These are phyloP conservation scores for Nemotelus nigrinus DNA, from an alignment of 2,888 invertebrate species.

Conservation along the genomic window DNA sequence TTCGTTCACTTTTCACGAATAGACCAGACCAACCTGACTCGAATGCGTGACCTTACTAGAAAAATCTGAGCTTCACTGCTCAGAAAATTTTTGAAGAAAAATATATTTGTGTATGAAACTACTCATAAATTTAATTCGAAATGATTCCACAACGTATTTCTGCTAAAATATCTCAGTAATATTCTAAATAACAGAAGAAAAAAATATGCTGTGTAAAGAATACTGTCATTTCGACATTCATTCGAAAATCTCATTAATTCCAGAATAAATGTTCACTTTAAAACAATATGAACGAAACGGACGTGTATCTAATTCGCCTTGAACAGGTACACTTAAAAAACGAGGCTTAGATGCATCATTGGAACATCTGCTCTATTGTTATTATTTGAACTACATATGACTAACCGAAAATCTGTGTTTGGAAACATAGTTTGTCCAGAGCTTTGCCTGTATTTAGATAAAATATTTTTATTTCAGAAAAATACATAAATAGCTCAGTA, in stretches of 20 bases:
- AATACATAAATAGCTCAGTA: slow-evolving; percentile 17
- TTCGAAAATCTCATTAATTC: slow-evolving; percentile 26
- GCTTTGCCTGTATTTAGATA: slow-evolving; percentile 36
- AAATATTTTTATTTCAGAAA: slow-evolving; percentile 34
- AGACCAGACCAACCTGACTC: slow-evolving; percentile 16
- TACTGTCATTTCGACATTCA: slow-evolving; percentile 15
- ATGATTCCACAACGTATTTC: slow-evolving; percentile 19
- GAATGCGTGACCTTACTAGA: slow-evolving; percentile 17
- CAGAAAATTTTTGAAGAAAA: no score
- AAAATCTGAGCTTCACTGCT: no score
- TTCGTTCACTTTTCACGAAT: slow-evolving; percentile 11
- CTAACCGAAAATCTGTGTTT: slow-evolving; percentile 36
- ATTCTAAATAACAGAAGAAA: background rate
- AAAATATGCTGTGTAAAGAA: background rate
- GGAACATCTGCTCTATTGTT: slow-evolving; percentile 35
- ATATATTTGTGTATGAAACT: background rate
- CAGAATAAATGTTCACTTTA: slow-evolving; percentile 13
- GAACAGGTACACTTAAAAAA: background rate
- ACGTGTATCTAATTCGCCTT: slow-evolving; percentile 18
- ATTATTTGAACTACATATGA: slow-evolving; percentile 34
- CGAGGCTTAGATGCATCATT: slow-evolving; percentile 34
- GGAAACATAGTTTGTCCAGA: slow-evolving; percentile 34
- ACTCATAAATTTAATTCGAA: slow-evolving; percentile 27
- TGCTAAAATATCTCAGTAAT: slow-evolving; percentile 11
- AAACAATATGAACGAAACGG: background rate